Evolutionary conservation across 1,140 invertebrate genomes (phyloP), one percentile per base, ranked within the genome.

Genomic region (Dreissena polymorpha): DNA sequence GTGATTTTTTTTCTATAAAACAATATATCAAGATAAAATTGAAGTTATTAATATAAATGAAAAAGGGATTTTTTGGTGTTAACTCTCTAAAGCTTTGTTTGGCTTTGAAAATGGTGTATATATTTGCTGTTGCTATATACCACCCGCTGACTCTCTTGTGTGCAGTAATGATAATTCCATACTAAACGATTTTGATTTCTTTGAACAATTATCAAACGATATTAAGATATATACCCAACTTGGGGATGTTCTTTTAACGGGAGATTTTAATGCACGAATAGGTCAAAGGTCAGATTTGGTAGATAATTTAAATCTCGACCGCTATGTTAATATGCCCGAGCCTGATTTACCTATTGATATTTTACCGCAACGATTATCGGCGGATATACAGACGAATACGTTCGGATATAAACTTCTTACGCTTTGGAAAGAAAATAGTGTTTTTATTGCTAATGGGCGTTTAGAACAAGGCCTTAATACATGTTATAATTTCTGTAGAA

Each of bases 151-250:
- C 25, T 73, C 53, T 57, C n/a, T 18, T 50, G 71, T 73, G 6
- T 73, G 55, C 39, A 57, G 13, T 60, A 73, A 60, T 27, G 39
- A 10, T 10, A 23, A 57, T 12, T 73, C 71, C 1, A 21, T 53
- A 39, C 23, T 73, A 18, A 25, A 49, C 18, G 70, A 75, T 18
- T 75, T 29, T 39, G 72, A 75, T 75, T 63, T 75, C 49, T 65
- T 76, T 23, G 57, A 76, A 5, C 6, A 39, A 0, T 65, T 76
- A n/a, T 65, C 21, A n/a, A 21, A 76, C 51, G 74, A 76, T 65
- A 64, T 76, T 5, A 13, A 29, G 29, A n/a, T 23, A 8, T 76
- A 65, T 51, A 64, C 29, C 63, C 57, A 65, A 21, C 39, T 16
- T 76, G 57, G 74, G 0, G 57, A 51, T 13, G 63, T 76, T 8